These are phyloP conservation scores for Cariama cristata DNA, from an alignment of 2,113 vertebrate species.

Conservation along the genomic window DNA sequence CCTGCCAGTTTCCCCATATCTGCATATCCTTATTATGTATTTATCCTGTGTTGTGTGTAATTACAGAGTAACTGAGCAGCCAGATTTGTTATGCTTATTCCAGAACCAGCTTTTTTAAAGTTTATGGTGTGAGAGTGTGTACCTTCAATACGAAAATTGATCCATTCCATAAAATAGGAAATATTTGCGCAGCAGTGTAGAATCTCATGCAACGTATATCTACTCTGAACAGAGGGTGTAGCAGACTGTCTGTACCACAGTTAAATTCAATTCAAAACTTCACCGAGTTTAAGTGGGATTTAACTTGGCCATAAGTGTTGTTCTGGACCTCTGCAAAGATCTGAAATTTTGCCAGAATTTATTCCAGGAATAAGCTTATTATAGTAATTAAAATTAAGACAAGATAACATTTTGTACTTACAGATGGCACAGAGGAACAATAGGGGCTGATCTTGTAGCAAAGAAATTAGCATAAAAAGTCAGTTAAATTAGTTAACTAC, in stretches of 20 bases:
- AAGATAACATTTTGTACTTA: neutral
- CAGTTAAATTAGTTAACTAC: neutral
- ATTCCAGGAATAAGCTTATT: neutral
- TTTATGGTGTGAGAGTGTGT: neutral
- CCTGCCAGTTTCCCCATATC: neutral
- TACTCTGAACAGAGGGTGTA: neutral
- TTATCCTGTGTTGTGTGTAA: neutral
- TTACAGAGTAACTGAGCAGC: neutral
- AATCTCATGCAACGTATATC: neutral
- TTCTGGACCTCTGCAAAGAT: neutral
- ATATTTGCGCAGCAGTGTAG: neutral
- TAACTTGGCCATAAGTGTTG: neutral
- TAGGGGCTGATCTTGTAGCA: neutral
- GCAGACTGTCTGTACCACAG: neutral
- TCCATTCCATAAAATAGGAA: neutral
- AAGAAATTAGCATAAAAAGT: neutral
- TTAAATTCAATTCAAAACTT: neutral
- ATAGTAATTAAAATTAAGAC: neutral
- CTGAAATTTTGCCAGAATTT: neutral
- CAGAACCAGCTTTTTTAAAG: neutral
- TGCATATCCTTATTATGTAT: neutral
- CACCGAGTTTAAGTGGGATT: neutral
- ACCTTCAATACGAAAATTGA: neutral
- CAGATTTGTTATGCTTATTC: neutral
- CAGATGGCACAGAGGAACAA: neutral